Percentiles rank a stretch among this genome's conserved stretches.
These are phyloP conservation scores for Perca fluviatilis DNA, from an alignment of 2,113 vertebrate species.

Conservation along the genomic window DNA sequence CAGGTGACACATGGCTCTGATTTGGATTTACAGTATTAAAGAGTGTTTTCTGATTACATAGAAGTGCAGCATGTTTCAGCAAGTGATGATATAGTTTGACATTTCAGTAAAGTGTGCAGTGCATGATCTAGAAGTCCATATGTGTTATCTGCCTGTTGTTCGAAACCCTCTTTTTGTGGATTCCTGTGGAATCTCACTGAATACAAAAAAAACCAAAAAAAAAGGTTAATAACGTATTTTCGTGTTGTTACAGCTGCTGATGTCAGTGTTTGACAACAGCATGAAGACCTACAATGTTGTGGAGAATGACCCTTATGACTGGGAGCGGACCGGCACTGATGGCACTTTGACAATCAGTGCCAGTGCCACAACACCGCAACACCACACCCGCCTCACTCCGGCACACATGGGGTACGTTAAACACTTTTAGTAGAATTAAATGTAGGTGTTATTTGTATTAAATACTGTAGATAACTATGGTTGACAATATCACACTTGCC, in stretches of 20 bases:
- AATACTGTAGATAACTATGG: not conserved
- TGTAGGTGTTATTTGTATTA: not conserved
- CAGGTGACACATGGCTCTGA: slow-evolving; percentile 83
- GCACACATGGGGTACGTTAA: slow-evolving; percentile 93
- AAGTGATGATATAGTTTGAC: not conserved
- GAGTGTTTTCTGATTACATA: not conserved
- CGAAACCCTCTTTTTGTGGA: not conserved
- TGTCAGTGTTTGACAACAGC: slow-evolving; percentile 97
- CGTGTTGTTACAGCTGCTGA: slow-evolving; percentile 88
- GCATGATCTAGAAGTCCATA: not conserved
- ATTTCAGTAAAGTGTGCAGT: not conserved
- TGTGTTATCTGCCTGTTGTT: not conserved
- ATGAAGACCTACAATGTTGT: slow-evolving; percentile 95
- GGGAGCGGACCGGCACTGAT: slow-evolving; percentile 94
- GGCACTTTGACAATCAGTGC: slow-evolving; percentile 91
- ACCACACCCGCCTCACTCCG: slow-evolving; percentile 95
- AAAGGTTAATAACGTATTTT: not conserved
- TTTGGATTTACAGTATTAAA: not conserved
- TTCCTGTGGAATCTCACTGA: not conserved
- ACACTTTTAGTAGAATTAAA: not conserved
- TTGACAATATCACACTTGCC: not conserved
- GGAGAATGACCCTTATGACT: slow-evolving; percentile 97
- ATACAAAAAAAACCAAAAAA: not conserved
- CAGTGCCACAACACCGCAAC: slow-evolving; percentile 92
- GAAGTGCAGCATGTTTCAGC: not conserved